phyloP scores from a whole-genome alignment of 1,140 invertebrate genomes.

The Drosophila santomea region DNA sequence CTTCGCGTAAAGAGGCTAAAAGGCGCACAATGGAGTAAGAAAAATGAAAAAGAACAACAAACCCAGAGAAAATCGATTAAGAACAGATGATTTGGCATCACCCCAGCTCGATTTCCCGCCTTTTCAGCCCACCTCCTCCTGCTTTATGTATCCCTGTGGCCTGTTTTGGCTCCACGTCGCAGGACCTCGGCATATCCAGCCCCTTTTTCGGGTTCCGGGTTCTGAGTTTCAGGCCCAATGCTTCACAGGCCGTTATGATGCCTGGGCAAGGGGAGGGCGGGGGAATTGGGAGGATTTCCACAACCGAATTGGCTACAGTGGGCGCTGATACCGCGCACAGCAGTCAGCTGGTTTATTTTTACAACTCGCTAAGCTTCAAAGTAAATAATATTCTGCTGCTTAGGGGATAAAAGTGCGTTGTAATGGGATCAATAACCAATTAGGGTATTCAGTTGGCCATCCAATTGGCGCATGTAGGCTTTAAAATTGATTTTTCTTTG shows the following conservation, averaged over 20 bases:
- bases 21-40: conserved; percentile 15
- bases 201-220: background rate
- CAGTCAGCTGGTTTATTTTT: conserved; percentile 20
- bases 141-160: conserved; percentile 55
- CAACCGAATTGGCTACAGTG: conserved; percentile 33
- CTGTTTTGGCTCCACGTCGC: conserved; percentile 22
- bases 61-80: conserved; percentile 75
- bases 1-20: background rate
- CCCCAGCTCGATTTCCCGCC: conserved; percentile 24
- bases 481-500: background rate
- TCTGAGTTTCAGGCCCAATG: conserved; percentile 37
- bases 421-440: conserved; percentile 29
- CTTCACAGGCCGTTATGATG: conserved; percentile 54
- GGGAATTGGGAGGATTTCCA: conserved; percentile 8
- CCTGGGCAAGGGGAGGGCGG: conserved; percentile 18
- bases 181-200: conserved; percentile 20
- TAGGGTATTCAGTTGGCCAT: background rate
- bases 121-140: background rate
- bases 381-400: background rate
- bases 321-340: too few relatives aligned
- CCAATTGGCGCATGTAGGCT: background rate
- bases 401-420: background rate
- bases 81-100: conserved; percentile 80
- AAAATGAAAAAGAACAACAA: conserved; percentile 42
- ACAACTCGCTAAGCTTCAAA: background rate